These are phyloP conservation scores for Lycophotia porphyrea DNA, from an alignment of 2,888 invertebrate genomes.

Conservation along the genomic window DNA sequence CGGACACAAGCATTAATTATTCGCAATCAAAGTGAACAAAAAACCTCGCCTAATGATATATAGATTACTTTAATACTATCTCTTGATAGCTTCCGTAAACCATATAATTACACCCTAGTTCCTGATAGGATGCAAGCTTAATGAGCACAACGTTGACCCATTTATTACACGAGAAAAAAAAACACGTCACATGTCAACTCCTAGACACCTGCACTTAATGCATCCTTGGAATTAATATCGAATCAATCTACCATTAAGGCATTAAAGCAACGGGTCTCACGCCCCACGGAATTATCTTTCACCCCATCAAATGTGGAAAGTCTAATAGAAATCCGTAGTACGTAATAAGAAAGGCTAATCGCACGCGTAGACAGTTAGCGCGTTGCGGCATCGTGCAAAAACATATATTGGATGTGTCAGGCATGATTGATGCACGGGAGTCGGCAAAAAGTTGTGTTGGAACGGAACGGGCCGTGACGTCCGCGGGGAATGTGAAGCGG, in stretches of 20 bases:
- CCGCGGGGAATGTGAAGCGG: conserved; percentile 78
- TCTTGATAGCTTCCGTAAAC: conserved; percentile 65
- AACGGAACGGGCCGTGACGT: conserved; percentile 84
- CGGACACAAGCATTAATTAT: conserved; percentile 60
- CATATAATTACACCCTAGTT: conserved; percentile 66
- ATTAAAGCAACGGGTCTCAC: conserved; percentile 83
- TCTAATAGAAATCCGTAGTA: conserved; percentile 89
- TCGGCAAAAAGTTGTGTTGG: conserved; percentile 81
- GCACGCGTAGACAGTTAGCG: conserved; percentile 81
- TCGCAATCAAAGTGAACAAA: conserved; percentile 61
- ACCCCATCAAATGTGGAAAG: conserved; percentile 89
- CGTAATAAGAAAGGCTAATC: conserved; percentile 88
- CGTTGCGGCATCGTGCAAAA: conserved; percentile 82
- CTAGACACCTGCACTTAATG: conserved; percentile 72
- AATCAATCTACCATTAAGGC: conserved; percentile 87
- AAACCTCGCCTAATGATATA: conserved; percentile 63
- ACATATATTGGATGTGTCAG: conserved; percentile 90
- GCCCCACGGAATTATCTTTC: conserved; percentile 88
- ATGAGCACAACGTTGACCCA: conserved; percentile 66
- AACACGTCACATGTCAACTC: conserved; percentile 75
- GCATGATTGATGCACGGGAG: conserved; percentile 87
- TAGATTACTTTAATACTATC: conserved; percentile 64
- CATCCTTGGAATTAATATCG: conserved; percentile 87
- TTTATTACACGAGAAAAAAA: conserved; percentile 74
- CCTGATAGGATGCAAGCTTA: conserved; percentile 62